Evolutionary conservation across 2,797 vertebrate species (phyloP), one percentile per base, ranked within the genome.

Genomic region (Gallinago nigripennis): DNA sequence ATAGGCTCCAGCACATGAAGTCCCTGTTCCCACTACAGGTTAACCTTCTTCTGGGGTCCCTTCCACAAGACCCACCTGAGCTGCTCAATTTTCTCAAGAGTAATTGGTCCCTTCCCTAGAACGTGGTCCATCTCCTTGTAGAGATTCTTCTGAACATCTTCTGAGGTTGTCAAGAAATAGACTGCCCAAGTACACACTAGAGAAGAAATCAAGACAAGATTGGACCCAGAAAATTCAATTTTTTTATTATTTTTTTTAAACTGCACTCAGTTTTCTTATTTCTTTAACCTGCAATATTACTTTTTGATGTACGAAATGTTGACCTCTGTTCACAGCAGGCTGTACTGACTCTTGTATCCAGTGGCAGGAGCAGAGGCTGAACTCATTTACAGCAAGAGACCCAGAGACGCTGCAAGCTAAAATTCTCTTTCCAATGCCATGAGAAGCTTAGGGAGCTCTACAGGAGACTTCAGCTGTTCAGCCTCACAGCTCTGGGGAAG

Each of bases 181-280:
- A 99, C 98, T 15, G 98, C 98, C 99, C 99, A 99, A 83, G 98
- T 99, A 71, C 99, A 99, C 98, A 99, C 99, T 99, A 96, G 39
- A 45, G 78, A 92, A 97, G 78, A 93, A 95, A 96, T 64, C 88
- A 95, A 70, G 14, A 76, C 65, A 92, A 80, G 51, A 82, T 7
- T 27, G 20, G 21, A 66, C 9, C 8, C 18, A 83, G 45, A 82
- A 94, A 91, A 95, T 81, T 39, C 57, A 91, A 48, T 51, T 12
- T 39, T 39, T 39, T 39, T 39, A 14, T 39, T 41, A 15, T 41
- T 41, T 41, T 72, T 94, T 16, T 19, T 72, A 85, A 81, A 79
- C 6, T 17, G 31, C 50, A 31, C 51, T 79, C 27, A 43, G 30
- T 71, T 71, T 86, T 81, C 56, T 86, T 60, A 68, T 28, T 88